Conservation (phyloP, 2,888 invertebrate genomes). For the Deilephila porcellus region DNA sequence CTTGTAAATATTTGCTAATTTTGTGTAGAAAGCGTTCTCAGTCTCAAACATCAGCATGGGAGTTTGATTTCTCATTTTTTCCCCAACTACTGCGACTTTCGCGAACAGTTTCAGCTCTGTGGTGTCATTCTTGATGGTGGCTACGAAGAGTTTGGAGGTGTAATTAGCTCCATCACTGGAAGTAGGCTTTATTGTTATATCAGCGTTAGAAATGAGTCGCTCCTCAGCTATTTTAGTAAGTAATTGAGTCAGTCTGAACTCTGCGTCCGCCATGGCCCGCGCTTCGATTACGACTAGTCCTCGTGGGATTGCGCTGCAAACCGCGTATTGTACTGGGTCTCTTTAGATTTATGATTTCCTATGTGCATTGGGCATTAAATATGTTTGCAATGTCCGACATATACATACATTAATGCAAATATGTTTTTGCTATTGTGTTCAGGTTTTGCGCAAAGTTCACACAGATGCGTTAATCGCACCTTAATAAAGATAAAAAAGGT, state of each 20-base stretch:
- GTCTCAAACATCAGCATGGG: conserved; percentile 38
- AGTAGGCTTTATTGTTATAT: conserved; percentile 10
- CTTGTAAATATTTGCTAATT: conserved; percentile 40
- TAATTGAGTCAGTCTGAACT: not conserved
- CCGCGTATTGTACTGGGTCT: not conserved
- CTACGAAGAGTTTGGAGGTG: conserved; percentile 22
- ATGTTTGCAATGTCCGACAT: too few relatives aligned
- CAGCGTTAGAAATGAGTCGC: not conserved
- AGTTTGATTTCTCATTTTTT: conserved; percentile 39
- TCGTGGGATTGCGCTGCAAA: not conserved
- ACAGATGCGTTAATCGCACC: too few relatives aligned
- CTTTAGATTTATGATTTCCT: conserved; percentile 1
- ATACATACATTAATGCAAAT: too few relatives aligned
- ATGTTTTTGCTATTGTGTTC: too few relatives aligned
- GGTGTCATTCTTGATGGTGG: conserved; percentile 5
- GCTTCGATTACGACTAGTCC: not conserved
- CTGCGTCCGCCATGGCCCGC: not conserved
- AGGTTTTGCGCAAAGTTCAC: too few relatives aligned
- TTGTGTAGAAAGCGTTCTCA: conserved; percentile 46
- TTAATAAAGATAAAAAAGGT: too few relatives aligned
- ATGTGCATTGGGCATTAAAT: not conserved
- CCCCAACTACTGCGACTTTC: conserved; percentile 42
- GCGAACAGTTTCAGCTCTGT: conserved; percentile 39
- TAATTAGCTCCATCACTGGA: conserved; percentile 28
- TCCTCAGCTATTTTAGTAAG: conserved; percentile 23